Evolutionary conservation across 2,888 invertebrate species (phyloP), one percentile per base, ranked within the genome.

Genomic region (Eupsilia transversa): DNA sequence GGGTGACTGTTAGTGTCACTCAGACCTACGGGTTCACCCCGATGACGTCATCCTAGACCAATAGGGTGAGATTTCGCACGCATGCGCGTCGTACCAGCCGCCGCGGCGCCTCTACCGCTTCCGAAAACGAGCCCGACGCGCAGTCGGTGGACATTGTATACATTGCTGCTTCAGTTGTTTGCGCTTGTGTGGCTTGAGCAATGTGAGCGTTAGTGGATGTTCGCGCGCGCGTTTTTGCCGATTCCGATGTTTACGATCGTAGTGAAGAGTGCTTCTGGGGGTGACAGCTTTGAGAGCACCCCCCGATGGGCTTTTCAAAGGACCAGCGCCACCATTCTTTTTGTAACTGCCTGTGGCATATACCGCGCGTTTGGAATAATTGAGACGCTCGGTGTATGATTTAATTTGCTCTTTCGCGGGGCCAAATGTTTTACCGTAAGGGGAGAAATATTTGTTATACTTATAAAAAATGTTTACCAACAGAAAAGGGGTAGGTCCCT

Each of bases 31-130:
- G 93, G 93, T 94, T 95, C 95, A 96, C 95, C 96, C 96, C 92
- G 94, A 95, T 96, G 96, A 96, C 96, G 96, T 96, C 96, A 96
- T 92, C 93, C 87, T 93, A 94, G 93, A 94, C 96, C 96, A 96
- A 96, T 96, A 89, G 95, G 95, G 94, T 93, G 93, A 91, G 91
- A 91, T 91, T 88, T 86, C 72, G 67, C 82, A 90, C 96, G 96
- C 96, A 94, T 94, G 96, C 96, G 96, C 91, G 93, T 80, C 88
- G n/a, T 84, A 74, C 87, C 91, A 96, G 96, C 94, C 96, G 89
- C 91, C 92, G 92, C 92, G 96, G 94, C 96, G 96, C 95, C 96
- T 88, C 87, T 90, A 91, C 90, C 84, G 88, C 85, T 86, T 89
- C 88, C 84, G 79, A 77, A 80, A 88, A 81, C 92, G 91, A 88